Conservation (phyloP, 2,113 vertebrate species). For the Parus major region DNA sequence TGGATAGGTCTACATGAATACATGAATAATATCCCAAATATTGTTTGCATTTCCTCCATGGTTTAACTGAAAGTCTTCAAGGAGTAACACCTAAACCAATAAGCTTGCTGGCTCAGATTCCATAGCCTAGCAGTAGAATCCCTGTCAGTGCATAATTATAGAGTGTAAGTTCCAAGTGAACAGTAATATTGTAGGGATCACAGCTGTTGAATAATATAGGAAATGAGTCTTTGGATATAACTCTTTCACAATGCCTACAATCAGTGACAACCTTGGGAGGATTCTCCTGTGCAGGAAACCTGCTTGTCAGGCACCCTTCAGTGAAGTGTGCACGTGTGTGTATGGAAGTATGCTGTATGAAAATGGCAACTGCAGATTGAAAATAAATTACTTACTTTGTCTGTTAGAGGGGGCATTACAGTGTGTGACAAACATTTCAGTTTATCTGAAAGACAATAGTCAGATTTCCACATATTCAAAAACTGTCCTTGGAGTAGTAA, state of each 20-base stretch:
- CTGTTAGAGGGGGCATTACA: neutral
- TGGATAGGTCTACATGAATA: neutral
- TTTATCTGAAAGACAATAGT: neutral
- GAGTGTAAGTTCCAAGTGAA: neutral
- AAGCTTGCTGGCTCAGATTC: neutral
- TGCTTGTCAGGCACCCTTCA: neutral
- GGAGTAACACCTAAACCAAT: neutral
- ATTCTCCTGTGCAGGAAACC: neutral
- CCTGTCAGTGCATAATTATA: neutral
- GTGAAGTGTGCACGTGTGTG: fast-evolving
- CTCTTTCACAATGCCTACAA: neutral
- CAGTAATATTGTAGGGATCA: neutral
- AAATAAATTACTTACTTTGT: neutral
- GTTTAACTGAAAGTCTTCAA: neutral
- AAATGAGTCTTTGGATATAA: neutral
- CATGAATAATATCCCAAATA: neutral
- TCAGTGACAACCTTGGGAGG: neutral
- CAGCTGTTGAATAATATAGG: neutral
- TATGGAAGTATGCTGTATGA: neutral
- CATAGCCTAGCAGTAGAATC: neutral
- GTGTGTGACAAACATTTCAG: neutral
- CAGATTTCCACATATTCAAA: neutral
- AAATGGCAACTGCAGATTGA: neutral
- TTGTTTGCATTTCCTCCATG: neutral
- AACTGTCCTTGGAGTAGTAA: neutral